Conservation (phyloP, 2,888 invertebrate species). For the Mythimna lalbum region DNA sequence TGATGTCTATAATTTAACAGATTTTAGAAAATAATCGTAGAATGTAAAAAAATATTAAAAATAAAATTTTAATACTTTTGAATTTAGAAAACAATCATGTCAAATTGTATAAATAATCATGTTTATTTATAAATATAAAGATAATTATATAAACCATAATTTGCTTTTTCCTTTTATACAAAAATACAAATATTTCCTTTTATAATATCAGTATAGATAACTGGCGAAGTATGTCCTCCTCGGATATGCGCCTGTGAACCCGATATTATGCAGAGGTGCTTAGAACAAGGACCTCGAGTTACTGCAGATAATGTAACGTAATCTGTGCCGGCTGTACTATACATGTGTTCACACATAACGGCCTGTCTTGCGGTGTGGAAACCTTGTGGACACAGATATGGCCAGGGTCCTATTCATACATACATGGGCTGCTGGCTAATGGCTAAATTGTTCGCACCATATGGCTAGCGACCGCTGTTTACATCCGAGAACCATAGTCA, state of each 20-base stretch:
- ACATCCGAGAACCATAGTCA: neutral
- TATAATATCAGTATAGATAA: no score
- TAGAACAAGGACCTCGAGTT: neutral
- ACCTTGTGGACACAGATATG: constrained; percentile 53
- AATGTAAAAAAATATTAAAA: no score
- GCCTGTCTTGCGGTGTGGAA: constrained; percentile 39
- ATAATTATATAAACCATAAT: no score
- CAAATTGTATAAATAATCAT: no score
- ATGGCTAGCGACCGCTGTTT: constrained; percentile 20
- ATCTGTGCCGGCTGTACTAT: neutral
- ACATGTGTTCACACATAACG: neutral
- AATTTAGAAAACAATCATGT: no score
- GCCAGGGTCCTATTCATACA: constrained; percentile 20
- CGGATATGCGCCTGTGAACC: neutral
- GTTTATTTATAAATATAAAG: no score
- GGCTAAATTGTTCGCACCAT: constrained; percentile 34
- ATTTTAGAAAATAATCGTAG: no score
- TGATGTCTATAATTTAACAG: no score
- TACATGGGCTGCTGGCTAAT: constrained; percentile 31
- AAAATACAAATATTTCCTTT: no score
- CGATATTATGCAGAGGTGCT: neutral
- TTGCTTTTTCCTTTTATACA: no score
- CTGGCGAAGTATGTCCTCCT: neutral
- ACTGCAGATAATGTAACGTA: constrained; percentile 25
- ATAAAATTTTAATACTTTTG: no score